Conservation (phyloP, 1,140 invertebrate species). For the Parapsyche elsis region DNA sequence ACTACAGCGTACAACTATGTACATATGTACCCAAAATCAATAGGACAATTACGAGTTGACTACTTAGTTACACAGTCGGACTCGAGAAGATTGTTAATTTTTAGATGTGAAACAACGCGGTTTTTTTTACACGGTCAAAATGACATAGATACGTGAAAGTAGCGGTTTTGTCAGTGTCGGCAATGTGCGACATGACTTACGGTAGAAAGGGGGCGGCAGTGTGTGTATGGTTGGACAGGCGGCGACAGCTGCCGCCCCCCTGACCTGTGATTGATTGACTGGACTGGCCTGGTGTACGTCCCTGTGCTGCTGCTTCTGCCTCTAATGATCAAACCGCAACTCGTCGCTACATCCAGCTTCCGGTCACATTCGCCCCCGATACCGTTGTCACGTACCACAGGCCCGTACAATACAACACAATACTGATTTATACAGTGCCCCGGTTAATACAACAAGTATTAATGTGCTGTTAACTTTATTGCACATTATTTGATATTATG, state of each 20-base stretch:
- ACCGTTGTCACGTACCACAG: not conserved
- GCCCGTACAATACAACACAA: not conserved
- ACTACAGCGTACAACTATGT: no score
- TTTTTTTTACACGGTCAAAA: no score
- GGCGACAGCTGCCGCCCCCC: not conserved
- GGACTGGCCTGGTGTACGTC: not conserved
- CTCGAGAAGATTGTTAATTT: no score
- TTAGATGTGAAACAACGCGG: no score
- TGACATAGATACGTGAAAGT: not conserved
- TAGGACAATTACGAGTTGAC: no score
- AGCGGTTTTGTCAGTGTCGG: not conserved
- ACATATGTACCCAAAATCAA: no score
- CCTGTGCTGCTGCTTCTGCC: not conserved
- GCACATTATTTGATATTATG: no score
- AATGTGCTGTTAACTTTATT: no score
- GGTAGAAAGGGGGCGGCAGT: not conserved
- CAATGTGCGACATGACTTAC: not conserved
- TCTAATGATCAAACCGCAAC: constrained; percentile 1
- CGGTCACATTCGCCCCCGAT: not conserved
- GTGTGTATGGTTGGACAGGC: not conserved
- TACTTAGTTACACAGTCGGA: no score
- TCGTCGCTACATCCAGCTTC: not conserved
- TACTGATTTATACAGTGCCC: not conserved
- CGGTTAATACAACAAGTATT: no score
- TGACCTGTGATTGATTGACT: not conserved